phyloP scores from a whole-genome alignment of 1,140 invertebrate genomes.

The Zaprionus capensis region DNA sequence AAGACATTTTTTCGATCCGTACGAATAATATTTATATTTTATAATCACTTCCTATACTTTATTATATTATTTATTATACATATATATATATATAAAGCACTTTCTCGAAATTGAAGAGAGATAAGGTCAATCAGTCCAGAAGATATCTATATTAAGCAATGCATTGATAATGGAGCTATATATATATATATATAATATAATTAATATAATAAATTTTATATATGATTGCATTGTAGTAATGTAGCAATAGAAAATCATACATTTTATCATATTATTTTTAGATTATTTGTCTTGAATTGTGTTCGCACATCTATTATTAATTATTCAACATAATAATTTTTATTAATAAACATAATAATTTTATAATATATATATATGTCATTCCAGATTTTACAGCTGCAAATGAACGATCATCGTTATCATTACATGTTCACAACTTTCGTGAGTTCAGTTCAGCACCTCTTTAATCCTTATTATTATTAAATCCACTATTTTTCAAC shows the following conservation, averaged over 20 bases:
- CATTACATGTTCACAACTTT: slow-evolving; percentile 97
- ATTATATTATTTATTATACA: not conserved
- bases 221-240: not conserved
- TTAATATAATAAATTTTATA: not conserved
- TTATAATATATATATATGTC: not conserved
- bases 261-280: not conserved
- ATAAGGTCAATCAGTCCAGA: too few species aligned
- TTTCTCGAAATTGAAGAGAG: too few species aligned
- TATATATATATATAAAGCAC: not conserved
- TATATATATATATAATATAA: not conserved
- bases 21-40: slow-evolving; percentile 32
- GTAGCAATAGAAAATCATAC: not conserved
- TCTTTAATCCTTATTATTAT: not conserved
- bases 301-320: not conserved
- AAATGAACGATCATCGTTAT: slow-evolving; percentile 97
- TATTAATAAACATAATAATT: not conserved
- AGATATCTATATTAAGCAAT: too few species aligned
- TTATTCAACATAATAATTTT: not conserved
- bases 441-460: slow-evolving; percentile 62
- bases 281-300: not conserved
- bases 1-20: slow-evolving; percentile 92
- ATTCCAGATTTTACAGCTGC: slow-evolving; percentile 85
- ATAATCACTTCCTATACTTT: not conserved
- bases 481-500: not conserved
- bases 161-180: too few species aligned